Conservation (phyloP, 2,797 vertebrate genomes). For the Eremophila alpestris region DNA sequence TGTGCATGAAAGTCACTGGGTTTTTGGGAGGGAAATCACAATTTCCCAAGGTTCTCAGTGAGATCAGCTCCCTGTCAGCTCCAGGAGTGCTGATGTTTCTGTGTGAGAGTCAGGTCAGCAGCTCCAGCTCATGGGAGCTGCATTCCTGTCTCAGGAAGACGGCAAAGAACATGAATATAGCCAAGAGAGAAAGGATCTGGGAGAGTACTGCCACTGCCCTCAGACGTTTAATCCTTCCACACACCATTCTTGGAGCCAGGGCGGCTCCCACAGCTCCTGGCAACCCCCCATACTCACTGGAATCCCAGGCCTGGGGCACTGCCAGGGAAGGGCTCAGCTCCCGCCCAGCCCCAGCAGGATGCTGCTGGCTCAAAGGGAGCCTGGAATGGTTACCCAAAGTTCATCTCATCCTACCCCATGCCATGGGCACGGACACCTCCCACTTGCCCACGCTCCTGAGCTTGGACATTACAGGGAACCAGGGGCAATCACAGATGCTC, state of each 20-base stretch:
- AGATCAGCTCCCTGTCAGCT: background rate
- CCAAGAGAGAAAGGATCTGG: background rate
- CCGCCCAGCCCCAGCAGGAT: background rate
- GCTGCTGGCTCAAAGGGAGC: background rate
- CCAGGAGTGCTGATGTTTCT: background rate
- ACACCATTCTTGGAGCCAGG: background rate
- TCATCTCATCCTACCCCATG: rapidly evolving
- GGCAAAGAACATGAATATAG: rapidly evolving
- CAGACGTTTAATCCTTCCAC: background rate
- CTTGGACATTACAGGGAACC: background rate
- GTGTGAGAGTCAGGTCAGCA: background rate
- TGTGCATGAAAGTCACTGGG: background rate
- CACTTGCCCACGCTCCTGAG: rapidly evolving
- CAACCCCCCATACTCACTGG: rapidly evolving
- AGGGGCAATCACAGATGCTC: background rate
- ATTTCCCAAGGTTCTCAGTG: background rate
- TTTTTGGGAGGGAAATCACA: background rate
- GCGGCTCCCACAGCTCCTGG: background rate
- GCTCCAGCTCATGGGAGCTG: background rate
- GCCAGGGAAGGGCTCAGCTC: background rate
- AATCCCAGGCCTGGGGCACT: background rate
- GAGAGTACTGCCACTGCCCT: rapidly evolving
- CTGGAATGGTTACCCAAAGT: background rate
- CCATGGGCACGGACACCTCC: background rate
- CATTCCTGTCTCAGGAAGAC: background rate